Conservation (phyloP, 2,888 invertebrate genomes). For the Hoplodrina ambigua region DNA sequence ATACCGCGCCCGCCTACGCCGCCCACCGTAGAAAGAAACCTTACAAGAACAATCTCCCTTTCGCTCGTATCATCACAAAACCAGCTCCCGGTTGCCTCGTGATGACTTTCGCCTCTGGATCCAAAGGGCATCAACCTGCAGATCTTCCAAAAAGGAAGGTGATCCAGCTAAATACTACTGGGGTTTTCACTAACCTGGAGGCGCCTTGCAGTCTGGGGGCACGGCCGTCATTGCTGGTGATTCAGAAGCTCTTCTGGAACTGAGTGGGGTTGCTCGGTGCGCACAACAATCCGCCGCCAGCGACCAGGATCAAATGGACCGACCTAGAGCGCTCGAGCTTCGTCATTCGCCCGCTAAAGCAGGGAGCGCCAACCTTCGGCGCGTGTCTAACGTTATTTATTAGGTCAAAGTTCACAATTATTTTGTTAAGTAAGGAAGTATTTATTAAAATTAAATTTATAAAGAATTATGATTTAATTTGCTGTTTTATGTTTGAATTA, state of each 20-base stretch:
- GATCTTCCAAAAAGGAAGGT: not conserved
- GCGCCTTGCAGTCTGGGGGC: not conserved
- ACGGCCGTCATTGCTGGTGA: conserved; percentile 11
- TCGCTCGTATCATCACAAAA: not conserved
- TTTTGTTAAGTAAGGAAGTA: not conserved
- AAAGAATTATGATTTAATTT: no score
- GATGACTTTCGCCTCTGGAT: not conserved
- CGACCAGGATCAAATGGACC: conserved; percentile 34
- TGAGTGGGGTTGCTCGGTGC: not conserved
- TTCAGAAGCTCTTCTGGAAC: not conserved
- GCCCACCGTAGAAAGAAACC: no score
- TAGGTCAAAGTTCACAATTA: conserved; percentile 19
- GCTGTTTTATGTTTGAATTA: no score
- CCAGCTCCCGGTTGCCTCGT: not conserved
- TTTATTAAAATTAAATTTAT: no score
- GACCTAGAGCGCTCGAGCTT: conserved; percentile 9
- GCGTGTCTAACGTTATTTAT: not conserved
- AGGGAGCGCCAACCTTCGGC: conserved; percentile 29
- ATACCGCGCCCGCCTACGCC: conserved; percentile 14
- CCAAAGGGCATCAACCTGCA: no score
- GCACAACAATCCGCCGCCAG: conserved; percentile 5
- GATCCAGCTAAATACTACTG: not conserved
- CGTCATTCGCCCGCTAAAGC: conserved; percentile 2
- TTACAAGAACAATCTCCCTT: not conserved
- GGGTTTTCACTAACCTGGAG: conserved; percentile 22